Evolutionary conservation across 2,113 vertebrate species (phyloP).

Genomic region (Cyprinodon variegatus): DNA sequence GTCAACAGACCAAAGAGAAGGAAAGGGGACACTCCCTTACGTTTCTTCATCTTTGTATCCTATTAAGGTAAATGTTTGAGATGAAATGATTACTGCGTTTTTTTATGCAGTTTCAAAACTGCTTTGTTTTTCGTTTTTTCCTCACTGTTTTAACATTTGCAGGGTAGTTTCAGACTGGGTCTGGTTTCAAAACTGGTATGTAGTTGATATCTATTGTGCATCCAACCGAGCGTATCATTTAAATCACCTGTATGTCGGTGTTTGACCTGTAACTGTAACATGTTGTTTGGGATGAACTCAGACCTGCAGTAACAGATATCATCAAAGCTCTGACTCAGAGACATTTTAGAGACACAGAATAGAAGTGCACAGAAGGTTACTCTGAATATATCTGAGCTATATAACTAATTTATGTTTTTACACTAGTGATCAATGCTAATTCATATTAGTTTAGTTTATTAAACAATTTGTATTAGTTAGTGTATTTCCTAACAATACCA

Average conservation of each 20-base stretch:
- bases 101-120: conserved; percentile 31
- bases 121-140: conserved; percentile 9
- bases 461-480: too few relatives aligned
- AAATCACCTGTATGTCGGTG: conserved; percentile 4
- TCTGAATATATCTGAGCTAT: not conserved
- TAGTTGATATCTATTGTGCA: conserved; percentile 3
- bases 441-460: too few relatives aligned
- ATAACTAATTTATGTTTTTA: too few relatives aligned
- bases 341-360: conserved; percentile 1
- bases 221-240: not conserved
- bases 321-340: conserved; percentile 42
- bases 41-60: not conserved
- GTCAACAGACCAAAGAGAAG: not conserved
- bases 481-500: not conserved
- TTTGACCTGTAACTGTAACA: conserved; percentile 7
- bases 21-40: not conserved
- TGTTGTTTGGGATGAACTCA: conserved; percentile 13
- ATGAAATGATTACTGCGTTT: conserved; percentile 31
- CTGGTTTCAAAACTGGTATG: conserved; percentile 10
- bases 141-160: conserved; percentile 28
- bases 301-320: conserved; percentile 42
- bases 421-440: not conserved
- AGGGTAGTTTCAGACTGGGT: conserved; percentile 19
- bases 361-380: not conserved
- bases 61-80: conserved; percentile 6